A percentile compares a stretch with the other conserved stretches of the same genome.
These are phyloP conservation scores for Carassius carassius DNA, from an alignment of 2,113 vertebrate species.

Conservation along the genomic window DNA sequence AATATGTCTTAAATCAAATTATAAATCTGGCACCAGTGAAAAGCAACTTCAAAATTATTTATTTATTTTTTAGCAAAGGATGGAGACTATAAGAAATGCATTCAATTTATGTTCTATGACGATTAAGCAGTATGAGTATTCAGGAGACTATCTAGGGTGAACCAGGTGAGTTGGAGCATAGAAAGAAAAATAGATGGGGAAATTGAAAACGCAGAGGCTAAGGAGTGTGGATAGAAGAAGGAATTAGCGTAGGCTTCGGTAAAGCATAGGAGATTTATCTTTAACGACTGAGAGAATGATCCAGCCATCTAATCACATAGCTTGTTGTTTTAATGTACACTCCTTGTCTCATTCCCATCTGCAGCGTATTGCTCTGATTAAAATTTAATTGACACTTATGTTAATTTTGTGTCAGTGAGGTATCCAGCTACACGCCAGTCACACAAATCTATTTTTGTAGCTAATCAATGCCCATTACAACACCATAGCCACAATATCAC, in stretches of 20 bases:
- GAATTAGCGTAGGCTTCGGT: neutral
- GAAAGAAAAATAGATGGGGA: slow-evolving; percentile 13
- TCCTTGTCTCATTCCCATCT: slow-evolving; percentile 30
- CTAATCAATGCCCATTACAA: slow-evolving; percentile 42
- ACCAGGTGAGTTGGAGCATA: neutral
- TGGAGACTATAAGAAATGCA: neutral
- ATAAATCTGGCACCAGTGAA: neutral
- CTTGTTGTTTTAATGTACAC: slow-evolving; percentile 35
- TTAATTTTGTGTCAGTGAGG: slow-evolving; percentile 40
- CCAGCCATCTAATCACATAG: slow-evolving; percentile 23
- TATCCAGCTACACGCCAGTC: slow-evolving; percentile 14
- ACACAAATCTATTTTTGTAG: slow-evolving; percentile 42
- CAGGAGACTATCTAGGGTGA: slow-evolving; percentile 13
- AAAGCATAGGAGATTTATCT: neutral
- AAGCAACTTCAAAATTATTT: neutral
- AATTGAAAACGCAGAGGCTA: slow-evolving; percentile 17
- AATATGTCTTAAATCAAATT: too few species aligned
- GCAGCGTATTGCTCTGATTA: slow-evolving; percentile 43
- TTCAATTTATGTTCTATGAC: neutral
- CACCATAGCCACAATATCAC: slow-evolving; percentile 31
- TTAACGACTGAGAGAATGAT: slow-evolving; percentile 1
- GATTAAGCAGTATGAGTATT: slow-evolving; percentile 11
- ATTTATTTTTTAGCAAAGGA: neutral
- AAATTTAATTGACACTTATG: slow-evolving; percentile 51
- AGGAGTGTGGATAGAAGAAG: neutral